These are phyloP conservation scores for Gymnoscopelus microlampas DNA, from an alignment of 2,797 vertebrate species.

Conservation along the genomic window DNA sequence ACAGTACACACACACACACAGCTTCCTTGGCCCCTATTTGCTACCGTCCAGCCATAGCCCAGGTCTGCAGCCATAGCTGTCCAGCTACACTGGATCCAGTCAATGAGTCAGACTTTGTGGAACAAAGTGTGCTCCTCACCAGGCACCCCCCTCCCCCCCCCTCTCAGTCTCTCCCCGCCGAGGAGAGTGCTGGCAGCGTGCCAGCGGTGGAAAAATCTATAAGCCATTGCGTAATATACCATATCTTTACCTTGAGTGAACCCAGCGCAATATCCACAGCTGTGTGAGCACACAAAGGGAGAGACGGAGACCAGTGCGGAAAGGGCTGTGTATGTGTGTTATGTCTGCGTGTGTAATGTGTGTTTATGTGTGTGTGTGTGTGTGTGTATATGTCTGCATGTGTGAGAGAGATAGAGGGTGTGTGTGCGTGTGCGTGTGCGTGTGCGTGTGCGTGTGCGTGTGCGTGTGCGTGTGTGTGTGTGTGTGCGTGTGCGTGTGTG, in stretches of 20 bases:
- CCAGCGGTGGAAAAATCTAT: constrained; percentile 82
- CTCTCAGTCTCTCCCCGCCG: background rate
- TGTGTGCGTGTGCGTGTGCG: background rate
- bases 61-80: constrained; percentile 48
- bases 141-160: background rate
- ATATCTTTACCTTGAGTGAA: constrained; percentile 85
- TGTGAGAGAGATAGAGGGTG: constrained; percentile 30
- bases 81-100: constrained; percentile 62
- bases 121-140: constrained; percentile 77
- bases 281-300: constrained; percentile 65
- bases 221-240: constrained; percentile 82
- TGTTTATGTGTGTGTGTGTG: constrained; percentile 20
- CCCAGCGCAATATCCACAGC: constrained; percentile 72
- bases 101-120: constrained; percentile 73
- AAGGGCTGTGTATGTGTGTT: background rate
- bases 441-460: background rate
- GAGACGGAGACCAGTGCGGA: constrained; percentile 25
- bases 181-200: constrained; percentile 68
- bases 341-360: constrained; percentile 37
- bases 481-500: constrained; percentile 19
- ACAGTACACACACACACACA: constrained; percentile 4
- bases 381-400: constrained; percentile 21
- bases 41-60: constrained; percentile 45
- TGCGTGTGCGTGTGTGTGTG: constrained; percentile 43
- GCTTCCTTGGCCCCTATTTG: constrained; percentile 19